Base-by-base conservation (phyloP, 2,888 invertebrate species). In the Latheticus oryzae region DNA sequence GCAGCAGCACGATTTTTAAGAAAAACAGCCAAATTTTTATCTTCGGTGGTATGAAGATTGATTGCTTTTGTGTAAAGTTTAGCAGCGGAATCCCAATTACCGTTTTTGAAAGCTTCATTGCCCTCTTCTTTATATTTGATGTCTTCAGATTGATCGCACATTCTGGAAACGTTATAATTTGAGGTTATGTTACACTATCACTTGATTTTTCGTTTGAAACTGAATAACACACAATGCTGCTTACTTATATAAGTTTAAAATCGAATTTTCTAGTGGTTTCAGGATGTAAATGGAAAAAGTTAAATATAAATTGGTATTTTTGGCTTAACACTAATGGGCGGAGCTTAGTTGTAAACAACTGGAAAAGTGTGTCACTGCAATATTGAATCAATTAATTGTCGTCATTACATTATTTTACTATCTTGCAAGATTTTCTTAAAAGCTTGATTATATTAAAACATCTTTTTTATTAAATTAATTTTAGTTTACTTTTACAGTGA, bases 1-100 rank as follows among this genome's bases (percentile, higher is more conserved):
- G 91, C 94, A 1, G 97, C 96, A 1, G 98, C 95, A 45, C 95
- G 87, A 78, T 99, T 99, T 79, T 97, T 97, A 65, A 90, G 87
- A 68, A 91, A 89, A 0, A 92, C 85, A 0, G 90, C 86, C 66
- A 88, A 81, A 48, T 95, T 91, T 43, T 85, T 83, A 45, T 89
- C 87, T 51, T 84, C 85, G 16, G 84, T 85, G 16, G 63, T 62
- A 0, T 83, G 80, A 7, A 85, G 69, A 64, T 86, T 85, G 12
- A 93, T 84, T 1, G 93, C 91, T 69, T 87, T 84, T 1, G 88
- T 87, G 74, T 97, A 97, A 51, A 83, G 82, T 5, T 82, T 80
- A 60, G 95, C 80, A 1, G 97, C 95, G 63, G 89, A 87, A 30
- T 87, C 85, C 82, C 86, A 94, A 51, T 91, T 84, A 52, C 88